Conservation (phyloP, 2,797 vertebrate genomes). For the Chaenodraco wilsoni region DNA sequence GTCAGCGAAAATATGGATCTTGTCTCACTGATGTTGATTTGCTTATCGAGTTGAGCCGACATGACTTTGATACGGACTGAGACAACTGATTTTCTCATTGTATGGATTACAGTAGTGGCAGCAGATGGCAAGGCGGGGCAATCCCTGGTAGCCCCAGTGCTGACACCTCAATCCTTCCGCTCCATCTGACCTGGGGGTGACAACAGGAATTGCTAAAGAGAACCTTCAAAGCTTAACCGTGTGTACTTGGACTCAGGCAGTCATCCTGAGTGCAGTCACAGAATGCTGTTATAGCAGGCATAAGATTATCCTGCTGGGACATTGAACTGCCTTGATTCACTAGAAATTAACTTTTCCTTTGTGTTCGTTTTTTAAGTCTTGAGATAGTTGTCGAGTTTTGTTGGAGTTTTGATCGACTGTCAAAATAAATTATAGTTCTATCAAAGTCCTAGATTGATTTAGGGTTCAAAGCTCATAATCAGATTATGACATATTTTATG, state of each 20-base stretch:
- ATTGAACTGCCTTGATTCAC: not conserved
- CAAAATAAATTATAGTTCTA: not conserved
- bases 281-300: slow-evolving; percentile 6
- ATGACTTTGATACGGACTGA: slow-evolving; percentile 77
- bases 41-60: slow-evolving; percentile 69
- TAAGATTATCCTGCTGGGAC: slow-evolving; percentile 7
- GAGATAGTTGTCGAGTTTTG: not conserved
- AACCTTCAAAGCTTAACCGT: slow-evolving; percentile 52
- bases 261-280: slow-evolving; percentile 38
- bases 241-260: slow-evolving; percentile 27
- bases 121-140: slow-evolving; percentile 87
- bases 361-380: not conserved
- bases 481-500: slow-evolving; percentile 11
- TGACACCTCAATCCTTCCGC: slow-evolving; percentile 74
- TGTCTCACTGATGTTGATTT: slow-evolving; percentile 60
- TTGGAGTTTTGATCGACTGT: not conserved
- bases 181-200: slow-evolving; percentile 48
- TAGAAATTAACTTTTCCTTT: not conserved
- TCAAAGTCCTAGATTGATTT: not conserved
- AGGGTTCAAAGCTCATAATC: not conserved
- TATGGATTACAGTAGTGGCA: slow-evolving; percentile 80
- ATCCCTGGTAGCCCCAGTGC: slow-evolving; percentile 78
- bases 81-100: slow-evolving; percentile 83
- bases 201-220: slow-evolving; percentile 46
- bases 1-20: slow-evolving; percentile 46